Base-by-base conservation (phyloP, 1,140 invertebrate species). In the Drosophila hydei region DNA sequence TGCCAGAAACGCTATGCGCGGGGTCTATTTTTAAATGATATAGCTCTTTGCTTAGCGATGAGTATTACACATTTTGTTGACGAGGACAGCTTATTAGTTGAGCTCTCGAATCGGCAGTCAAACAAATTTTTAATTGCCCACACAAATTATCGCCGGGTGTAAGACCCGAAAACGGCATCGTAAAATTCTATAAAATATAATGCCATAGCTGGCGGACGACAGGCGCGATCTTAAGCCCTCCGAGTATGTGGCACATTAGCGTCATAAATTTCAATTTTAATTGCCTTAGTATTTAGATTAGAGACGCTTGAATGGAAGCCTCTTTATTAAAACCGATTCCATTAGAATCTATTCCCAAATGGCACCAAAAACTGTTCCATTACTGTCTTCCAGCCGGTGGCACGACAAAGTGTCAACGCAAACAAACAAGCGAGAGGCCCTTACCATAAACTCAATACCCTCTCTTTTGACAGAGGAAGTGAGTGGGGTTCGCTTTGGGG, bases 241-340 rank as follows among this genome's bases (percentile, higher is more conserved):
- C 43, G 64, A 51, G 54, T 58, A 81, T 74, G 56, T 84, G 79
- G 74, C 74, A 77, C 81, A 87, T 77, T 60, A 51, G 42, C 47
- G 64, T 60, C 77, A 87, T 85, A 85, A 85, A 85, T 85, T 75
- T 78, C 30, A 63, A 47, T 75, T 88, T 85, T 87, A 85, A 85
- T 85, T 80, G 75, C 74, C 61, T 67, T 75, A 6, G 40, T 58
- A 74, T 75, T 77, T 43, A 85, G 81, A 85, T 85, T 85, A 85
- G 74, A 58, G 16, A 67, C 50, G 56, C 16, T 38, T 27, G 25
- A 69, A 68, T 64, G 42, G 12, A 21, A 38, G 64, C 63, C 48
- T 54, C 27, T 25, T 52, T 80, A 71, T 59, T 19, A 51, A 75
- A 85, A 38, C 33, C 72, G 56, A 73, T 72, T 71, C 40, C 33